A percentile compares a stretch with the other conserved stretches of the same genome.
phyloP scores from a whole-genome alignment of 2,888 invertebrate genomes.

The Scaptomyza caliginosa region DNA sequence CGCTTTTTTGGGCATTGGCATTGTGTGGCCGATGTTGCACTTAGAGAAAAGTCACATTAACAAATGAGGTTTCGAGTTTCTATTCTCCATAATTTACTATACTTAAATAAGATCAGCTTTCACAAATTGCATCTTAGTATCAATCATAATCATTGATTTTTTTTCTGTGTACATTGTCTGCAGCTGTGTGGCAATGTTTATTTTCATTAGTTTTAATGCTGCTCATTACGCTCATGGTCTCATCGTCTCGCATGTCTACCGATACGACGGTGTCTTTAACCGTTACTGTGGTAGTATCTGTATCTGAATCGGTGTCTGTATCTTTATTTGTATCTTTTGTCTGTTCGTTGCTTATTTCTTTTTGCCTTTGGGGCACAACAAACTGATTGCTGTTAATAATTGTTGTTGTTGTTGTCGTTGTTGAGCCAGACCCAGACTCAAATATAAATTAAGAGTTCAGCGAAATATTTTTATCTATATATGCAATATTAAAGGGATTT shows the following conservation, averaged over 20 bases:
- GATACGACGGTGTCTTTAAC: conserved; percentile 14
- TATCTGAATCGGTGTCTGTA: conserved; percentile 20
- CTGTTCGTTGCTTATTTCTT: conserved; percentile 21
- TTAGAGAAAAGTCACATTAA: neutral
- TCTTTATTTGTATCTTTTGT: conserved; percentile 11
- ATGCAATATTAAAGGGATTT: conserved; percentile 1
- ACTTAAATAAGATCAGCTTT: too few relatives aligned
- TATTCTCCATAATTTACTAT: too few relatives aligned
- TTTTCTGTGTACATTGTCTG: conserved; percentile 36
- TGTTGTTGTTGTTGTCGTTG: conserved; percentile 5
- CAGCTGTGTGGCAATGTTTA: conserved; percentile 70
- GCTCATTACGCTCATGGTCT: conserved; percentile 71
- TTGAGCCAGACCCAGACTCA: neutral
- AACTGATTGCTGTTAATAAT: conserved; percentile 71
- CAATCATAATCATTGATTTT: neutral
- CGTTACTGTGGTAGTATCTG: conserved; percentile 7
- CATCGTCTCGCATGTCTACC: conserved; percentile 8
- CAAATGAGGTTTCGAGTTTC: too few relatives aligned
- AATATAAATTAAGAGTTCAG: neutral
- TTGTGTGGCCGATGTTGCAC: conserved; percentile 25
- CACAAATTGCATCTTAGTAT: too few relatives aligned
- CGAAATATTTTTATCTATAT: neutral
- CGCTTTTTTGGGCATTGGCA: conserved; percentile 32
- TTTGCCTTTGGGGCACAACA: conserved; percentile 28
- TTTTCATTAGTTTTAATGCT: conserved; percentile 78